Conservation (phyloP, 2,888 invertebrate species). For the Eilema griseolum region DNA sequence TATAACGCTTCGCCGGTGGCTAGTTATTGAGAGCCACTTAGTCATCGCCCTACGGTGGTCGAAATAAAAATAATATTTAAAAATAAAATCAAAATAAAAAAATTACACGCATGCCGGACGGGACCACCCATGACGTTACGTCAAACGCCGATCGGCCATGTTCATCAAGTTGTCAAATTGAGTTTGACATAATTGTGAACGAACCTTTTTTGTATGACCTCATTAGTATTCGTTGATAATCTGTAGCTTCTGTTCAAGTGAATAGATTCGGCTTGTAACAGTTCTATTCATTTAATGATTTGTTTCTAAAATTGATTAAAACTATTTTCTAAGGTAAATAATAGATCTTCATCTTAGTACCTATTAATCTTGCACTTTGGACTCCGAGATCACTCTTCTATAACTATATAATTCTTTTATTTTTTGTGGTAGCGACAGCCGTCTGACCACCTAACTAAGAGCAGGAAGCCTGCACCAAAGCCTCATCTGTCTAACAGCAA, state of each 20-base stretch:
- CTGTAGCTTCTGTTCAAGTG: slow-evolving; percentile 64
- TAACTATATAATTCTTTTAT: too few relatives aligned
- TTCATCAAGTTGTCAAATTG: slow-evolving; percentile 86
- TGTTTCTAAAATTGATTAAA: background rate
- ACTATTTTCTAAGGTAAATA: too few relatives aligned
- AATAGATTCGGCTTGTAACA: slow-evolving; percentile 41
- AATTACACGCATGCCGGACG: slow-evolving; percentile 64
- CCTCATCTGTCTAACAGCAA: too few relatives aligned
- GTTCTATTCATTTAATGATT: background rate
- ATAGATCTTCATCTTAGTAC: too few relatives aligned
- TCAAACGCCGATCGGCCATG: slow-evolving; percentile 78
- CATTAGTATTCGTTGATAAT: slow-evolving; percentile 57
- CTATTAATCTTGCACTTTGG: too few relatives aligned
- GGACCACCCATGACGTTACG: slow-evolving; percentile 82
- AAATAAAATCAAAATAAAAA: slow-evolving; percentile 61
- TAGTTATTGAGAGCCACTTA: slow-evolving; percentile 82
- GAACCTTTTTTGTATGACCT: slow-evolving; percentile 68
- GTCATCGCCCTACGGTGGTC: slow-evolving; percentile 76
- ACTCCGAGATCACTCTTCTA: too few relatives aligned
- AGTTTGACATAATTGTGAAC: slow-evolving; percentile 84
- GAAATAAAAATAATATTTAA: slow-evolving; percentile 67
- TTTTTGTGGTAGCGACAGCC: too few relatives aligned
- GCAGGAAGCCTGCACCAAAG: too few relatives aligned
- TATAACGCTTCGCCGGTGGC: slow-evolving; percentile 78
- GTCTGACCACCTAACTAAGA: too few relatives aligned